Evolutionary conservation across 2,797 vertebrate species (phyloP).

Genomic region (Sebastes elongatus): DNA sequence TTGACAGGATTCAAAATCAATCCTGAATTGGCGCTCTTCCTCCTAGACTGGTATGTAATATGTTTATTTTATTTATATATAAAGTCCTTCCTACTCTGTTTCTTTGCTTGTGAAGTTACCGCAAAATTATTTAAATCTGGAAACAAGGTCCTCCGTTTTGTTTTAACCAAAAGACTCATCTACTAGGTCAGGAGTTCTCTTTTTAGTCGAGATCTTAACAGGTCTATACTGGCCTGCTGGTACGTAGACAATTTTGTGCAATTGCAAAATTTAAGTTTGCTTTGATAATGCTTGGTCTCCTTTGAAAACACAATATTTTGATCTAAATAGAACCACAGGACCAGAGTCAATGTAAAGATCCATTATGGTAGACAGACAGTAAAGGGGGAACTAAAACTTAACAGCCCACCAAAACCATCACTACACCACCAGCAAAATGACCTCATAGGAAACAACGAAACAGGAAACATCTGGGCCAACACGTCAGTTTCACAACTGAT

Average conservation of each 20-base stretch:
- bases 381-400: not conserved
- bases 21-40: no score
- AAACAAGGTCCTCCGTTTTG: not conserved
- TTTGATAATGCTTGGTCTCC: not conserved
- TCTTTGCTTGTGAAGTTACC: not conserved
- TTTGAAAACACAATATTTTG: not conserved
- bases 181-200: not conserved
- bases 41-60: no score
- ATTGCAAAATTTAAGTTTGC: not conserved
- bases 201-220: not conserved
- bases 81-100: not conserved
- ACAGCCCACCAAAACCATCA: not conserved
- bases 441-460: conserved; percentile 54
- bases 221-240: not conserved
- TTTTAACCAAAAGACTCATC: not conserved
- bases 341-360: not conserved
- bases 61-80: accelerated
- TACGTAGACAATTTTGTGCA: not conserved
- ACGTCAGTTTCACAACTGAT: conserved; percentile 20
- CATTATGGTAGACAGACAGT: not conserved
- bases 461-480: conserved; percentile 68
- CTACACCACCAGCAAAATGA: conserved; percentile 22
- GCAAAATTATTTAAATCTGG: not conserved
- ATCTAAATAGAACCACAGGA: not conserved
- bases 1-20: no score